Conservation (phyloP, 1,140 invertebrate species). For the Diprion similis region DNA sequence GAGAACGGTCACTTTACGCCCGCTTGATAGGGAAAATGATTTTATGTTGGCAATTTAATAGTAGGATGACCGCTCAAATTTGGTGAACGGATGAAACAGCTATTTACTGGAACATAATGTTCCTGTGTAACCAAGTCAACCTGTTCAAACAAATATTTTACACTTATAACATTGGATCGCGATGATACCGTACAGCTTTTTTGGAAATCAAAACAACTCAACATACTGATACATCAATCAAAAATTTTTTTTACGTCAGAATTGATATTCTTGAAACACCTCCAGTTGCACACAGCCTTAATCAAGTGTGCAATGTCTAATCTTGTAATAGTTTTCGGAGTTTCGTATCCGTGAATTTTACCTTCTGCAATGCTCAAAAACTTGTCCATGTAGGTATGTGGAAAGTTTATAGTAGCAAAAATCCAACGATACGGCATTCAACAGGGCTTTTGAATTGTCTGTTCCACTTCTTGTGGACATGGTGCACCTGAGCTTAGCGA, state of each 20-base stretch:
- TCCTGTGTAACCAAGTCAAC: too few species aligned
- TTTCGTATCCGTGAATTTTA: neutral
- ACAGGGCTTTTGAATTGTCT: neutral
- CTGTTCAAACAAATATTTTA: too few species aligned
- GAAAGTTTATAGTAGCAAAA: neutral
- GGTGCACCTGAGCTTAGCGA: slow-evolving; percentile 9
- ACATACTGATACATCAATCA: slow-evolving; percentile 23
- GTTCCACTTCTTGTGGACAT: slow-evolving; percentile 6
- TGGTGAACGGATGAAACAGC: too few species aligned
- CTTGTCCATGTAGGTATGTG: neutral
- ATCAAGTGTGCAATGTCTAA: slow-evolving; percentile 34
- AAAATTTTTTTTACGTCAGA: slow-evolving; percentile 30
- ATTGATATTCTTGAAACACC: slow-evolving; percentile 21
- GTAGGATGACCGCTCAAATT: too few species aligned
- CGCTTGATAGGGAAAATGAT: too few species aligned
- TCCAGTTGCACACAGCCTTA: slow-evolving; percentile 24
- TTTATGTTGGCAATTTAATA: too few species aligned
- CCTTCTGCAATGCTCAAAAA: neutral
- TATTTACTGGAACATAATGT: too few species aligned
- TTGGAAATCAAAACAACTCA: too few species aligned
- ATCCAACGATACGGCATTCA: neutral
- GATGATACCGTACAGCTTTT: too few species aligned
- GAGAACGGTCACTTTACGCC: too few species aligned
- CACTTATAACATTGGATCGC: too few species aligned
- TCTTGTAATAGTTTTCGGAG: too few species aligned